A percentile compares a stretch with the other conserved stretches of the same genome.
Evolutionary conservation across 2,113 vertebrate genomes (phyloP).

Genomic region (Carlito syrichta): DNA sequence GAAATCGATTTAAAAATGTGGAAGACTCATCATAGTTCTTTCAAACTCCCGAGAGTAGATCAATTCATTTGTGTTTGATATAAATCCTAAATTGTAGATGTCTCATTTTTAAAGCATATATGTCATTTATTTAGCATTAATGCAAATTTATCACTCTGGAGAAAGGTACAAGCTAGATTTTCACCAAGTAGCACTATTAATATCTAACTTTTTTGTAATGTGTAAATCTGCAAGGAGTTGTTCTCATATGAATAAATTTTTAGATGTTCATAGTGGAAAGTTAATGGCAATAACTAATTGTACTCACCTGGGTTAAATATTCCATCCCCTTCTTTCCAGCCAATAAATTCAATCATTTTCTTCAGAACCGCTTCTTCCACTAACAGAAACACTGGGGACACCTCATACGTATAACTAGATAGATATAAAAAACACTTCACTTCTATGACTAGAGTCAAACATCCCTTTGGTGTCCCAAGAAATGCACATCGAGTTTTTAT

Average conservation of each 20-base stretch:
- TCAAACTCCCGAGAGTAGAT: neutral
- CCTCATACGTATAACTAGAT: constrained; percentile 91
- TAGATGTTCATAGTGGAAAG: constrained; percentile 4
- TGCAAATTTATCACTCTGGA: neutral
- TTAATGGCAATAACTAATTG: constrained; percentile 24
- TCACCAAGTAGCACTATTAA: neutral
- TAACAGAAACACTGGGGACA: constrained; percentile 90
- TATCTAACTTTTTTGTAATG: neutral
- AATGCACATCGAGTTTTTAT: constrained; percentile 45
- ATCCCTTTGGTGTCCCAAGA: constrained; percentile 47
- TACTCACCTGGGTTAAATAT: constrained; percentile 92
- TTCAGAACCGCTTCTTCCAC: constrained; percentile 89
- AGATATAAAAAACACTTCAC: constrained; percentile 71
- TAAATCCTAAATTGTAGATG: neutral
- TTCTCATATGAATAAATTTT: neutral
- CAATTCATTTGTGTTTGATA: neutral
- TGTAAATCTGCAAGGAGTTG: neutral
- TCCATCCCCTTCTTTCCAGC: constrained; percentile 91
- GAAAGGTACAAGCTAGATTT: neutral
- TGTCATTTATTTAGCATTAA: neutral
- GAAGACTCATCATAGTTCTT: neutral
- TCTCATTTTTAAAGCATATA: neutral
- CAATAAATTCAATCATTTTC: constrained; percentile 90
- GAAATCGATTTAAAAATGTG: neutral
- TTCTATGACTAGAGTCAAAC: constrained; percentile 55